Percentiles rank a stretch among this genome's conserved stretches.
Evolutionary conservation across 2,113 vertebrate species (phyloP).

Genomic region (Pitta sordida): DNA sequence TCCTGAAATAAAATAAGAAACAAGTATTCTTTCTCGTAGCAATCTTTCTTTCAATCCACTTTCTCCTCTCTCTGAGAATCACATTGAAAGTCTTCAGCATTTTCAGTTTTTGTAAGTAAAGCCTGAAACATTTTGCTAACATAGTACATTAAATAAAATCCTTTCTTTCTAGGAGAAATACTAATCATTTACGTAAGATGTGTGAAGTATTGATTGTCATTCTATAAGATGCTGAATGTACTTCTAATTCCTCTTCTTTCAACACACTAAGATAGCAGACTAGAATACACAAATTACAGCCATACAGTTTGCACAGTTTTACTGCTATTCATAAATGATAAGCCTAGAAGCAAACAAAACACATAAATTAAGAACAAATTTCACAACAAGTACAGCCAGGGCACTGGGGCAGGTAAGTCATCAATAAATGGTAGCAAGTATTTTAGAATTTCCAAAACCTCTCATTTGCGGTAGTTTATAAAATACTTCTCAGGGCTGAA

Average conservation of each 20-base stretch:
- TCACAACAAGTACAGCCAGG: background rate
- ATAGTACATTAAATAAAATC: background rate
- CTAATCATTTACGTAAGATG: background rate
- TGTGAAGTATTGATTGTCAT: background rate
- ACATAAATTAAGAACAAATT: background rate
- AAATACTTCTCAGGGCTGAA: background rate
- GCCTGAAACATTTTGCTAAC: background rate
- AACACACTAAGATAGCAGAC: background rate
- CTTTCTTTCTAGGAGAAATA: background rate
- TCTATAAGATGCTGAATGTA: background rate
- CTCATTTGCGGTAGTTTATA: background rate
- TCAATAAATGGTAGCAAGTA: background rate
- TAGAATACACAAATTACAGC: background rate
- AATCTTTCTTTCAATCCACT: conserved; percentile 82
- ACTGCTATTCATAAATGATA: background rate
- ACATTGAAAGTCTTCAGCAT: conserved; percentile 72
- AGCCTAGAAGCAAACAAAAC: background rate
- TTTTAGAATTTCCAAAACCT: background rate
- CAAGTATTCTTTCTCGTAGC: conserved; percentile 58
- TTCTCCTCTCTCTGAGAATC: conserved; percentile 65
- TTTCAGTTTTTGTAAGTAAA: conserved; percentile 82
- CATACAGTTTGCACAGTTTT: background rate
- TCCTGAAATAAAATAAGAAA: background rate
- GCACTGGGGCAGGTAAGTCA: background rate
- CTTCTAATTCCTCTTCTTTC: background rate